Evolutionary conservation across 2,797 vertebrate species (phyloP), one percentile per base, ranked within the genome.

Genomic region (Cichlasoma orientale): DNA sequence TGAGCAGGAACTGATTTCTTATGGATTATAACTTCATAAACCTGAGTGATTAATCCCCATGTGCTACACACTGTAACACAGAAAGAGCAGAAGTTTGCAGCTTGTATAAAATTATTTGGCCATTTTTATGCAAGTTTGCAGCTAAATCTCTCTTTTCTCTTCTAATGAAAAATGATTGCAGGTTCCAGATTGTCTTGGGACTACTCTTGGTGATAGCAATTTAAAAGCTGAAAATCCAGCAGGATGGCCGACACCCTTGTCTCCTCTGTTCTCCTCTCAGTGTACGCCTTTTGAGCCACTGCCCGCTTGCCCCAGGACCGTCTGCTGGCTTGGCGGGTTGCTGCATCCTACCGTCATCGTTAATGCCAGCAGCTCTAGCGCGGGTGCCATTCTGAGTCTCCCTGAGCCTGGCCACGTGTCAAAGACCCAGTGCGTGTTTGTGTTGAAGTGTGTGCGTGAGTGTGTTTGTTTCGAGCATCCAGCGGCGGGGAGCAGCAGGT

Each of bases 261-360:
- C 78, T 86, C 72, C 71, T 80, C 75, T 36, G 72, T 56, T 83
- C 79, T 88, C 56, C 55, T 79, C 88, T 84, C 87, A 77, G 63
- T 41, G 66, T 58, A 80, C 56, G 57, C 85, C 91, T 92, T 68
- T 92, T 92, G 94, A 93, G 81, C 89, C 31, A 33, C 77, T 80
- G 83, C 88, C 92, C 76, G 80, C 75, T 70, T 78, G 77, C 87
- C 73, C 77, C 88, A 78, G 83, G 41, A 85, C 93, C 92, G 87
- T 95, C 91, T 94, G 95, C 84, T 87, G 56, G 72, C 84, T 82
- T 53, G 81, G 91, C 81, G 8, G 86, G 90, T 77, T 54, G 56
- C 89, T 66, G 83, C 70, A n/a, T 63, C 89, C 91, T 81, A 13
- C 80, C 50, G 71, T 53, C 81, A 56, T 82, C 53, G 3, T 78